Percentiles rank a stretch among this genome's conserved stretches.
phyloP scores from a whole-genome alignment of 2,888 invertebrate genomes.

The Sycophila texana region DNA sequence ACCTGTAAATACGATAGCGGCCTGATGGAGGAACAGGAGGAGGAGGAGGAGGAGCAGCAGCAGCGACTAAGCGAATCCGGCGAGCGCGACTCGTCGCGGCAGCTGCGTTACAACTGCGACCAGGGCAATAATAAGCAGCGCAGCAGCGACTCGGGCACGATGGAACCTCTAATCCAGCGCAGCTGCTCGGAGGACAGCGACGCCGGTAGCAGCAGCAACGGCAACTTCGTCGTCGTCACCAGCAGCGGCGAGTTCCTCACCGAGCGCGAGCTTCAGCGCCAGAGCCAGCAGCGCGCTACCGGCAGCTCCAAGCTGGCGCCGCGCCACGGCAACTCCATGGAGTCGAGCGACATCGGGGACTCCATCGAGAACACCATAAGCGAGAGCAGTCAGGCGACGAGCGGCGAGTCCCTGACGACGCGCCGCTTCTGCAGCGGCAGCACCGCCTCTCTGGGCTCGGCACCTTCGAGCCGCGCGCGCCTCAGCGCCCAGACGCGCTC shows the following conservation, averaged over 20 bases:
- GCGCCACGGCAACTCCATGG: slow-evolving; percentile 80
- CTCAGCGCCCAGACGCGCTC: slow-evolving; percentile 53
- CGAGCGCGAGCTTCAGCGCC: slow-evolving; percentile 50
- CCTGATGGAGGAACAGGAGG: slow-evolving; percentile 43
- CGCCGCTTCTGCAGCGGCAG: slow-evolving; percentile 75
- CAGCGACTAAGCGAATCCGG: neutral
- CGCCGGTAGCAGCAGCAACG: slow-evolving; percentile 26
- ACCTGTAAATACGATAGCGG: slow-evolving; percentile 63
- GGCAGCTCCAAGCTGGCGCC: slow-evolving; percentile 2
- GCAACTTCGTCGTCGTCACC: slow-evolving; percentile 66
- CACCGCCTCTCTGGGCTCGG: slow-evolving; percentile 78
- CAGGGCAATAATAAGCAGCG: slow-evolving; percentile 60
- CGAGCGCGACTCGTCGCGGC: neutral
- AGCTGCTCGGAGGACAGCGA: slow-evolving; percentile 58
- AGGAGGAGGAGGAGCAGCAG: neutral
- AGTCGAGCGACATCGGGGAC: slow-evolving; percentile 82
- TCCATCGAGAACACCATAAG: slow-evolving; percentile 78
- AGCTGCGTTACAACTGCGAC: slow-evolving; percentile 29
- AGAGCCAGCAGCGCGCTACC: slow-evolving; percentile 49
- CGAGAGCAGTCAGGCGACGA: slow-evolving; percentile 78
- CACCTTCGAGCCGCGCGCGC: slow-evolving; percentile 40
- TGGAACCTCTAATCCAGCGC: slow-evolving; percentile 37
- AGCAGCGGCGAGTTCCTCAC: slow-evolving; percentile 63
- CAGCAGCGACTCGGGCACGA: neutral
- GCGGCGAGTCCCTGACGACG: slow-evolving; percentile 72